A percentile compares a stretch with the other conserved stretches of the same genome.
Conservation (phyloP, 2,113 vertebrate species). For the Athene noctua region DNA sequence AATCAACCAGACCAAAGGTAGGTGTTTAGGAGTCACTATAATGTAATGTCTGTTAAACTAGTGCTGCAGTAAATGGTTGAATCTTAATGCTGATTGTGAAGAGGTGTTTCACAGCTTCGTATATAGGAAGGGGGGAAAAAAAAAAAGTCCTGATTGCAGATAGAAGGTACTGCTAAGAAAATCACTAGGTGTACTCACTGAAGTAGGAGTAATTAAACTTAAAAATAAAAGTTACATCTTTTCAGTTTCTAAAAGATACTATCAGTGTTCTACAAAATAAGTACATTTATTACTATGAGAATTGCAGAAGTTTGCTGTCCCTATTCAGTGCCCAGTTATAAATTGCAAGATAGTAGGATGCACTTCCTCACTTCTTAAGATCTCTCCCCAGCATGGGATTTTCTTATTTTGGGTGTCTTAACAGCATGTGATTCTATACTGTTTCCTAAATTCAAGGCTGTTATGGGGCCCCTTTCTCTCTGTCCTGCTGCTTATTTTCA, state of each 20-base stretch:
- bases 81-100: neutral
- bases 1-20: conserved; percentile 93
- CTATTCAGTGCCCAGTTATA: neutral
- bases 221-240: neutral
- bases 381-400: neutral
- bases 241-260: neutral
- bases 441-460: neutral
- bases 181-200: neutral
- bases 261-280: neutral
- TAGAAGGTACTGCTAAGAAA: neutral
- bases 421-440: neutral
- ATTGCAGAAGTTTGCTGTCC: neutral
- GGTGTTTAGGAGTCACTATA: neutral
- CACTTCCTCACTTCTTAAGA: neutral
- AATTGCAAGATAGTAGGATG: neutral
- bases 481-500: neutral
- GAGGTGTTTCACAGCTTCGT: neutral
- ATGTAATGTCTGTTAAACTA: neutral
- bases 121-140: neutral
- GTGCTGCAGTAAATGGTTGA: neutral
- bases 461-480: neutral
- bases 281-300: neutral
- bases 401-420: neutral
- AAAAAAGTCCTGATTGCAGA: neutral
- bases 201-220: neutral